Base-by-base conservation (phyloP, 2,113 vertebrate species). In the Bambusicola thoracicus region DNA sequence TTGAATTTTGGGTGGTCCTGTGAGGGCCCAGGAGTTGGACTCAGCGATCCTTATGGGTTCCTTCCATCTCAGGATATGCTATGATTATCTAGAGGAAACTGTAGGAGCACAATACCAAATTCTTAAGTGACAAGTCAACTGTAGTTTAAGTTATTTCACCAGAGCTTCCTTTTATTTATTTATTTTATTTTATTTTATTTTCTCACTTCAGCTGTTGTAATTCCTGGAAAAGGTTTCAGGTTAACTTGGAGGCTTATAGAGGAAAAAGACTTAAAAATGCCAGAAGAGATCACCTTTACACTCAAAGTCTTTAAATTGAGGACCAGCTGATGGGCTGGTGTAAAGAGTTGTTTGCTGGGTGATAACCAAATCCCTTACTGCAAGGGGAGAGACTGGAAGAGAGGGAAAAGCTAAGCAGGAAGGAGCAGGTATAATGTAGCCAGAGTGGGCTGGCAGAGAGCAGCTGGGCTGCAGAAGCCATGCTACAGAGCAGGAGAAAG, bases 351-450 rank as follows among this genome's bases (percentile, higher is more conserved):
- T 30, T 46, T 41, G 58, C 17, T 24, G 15, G 14, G 5, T 19
- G 34, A 81, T 6, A 14, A 11, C 21, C 46, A 14, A 55, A 22
- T 51, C 24, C 2, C 36, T 2, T 20, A 36, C 10, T 10, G 69
- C 18, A 22, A 2, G 43, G 29, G 29, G 41, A 66, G 34, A 78
- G 13, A n/a, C 7, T 0, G 0, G 55, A 77, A 19, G 8, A 34
- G 15, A 36, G 65, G 7, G 11, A n/a, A 55, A 16, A 19, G 34
- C 2, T 2, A 55, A 58, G 32, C 2, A 56, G 25, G 25, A 40
- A 11, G 24, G n/a, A 10, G 21, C 6, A 44, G 48, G 13, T 9
- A 43, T 3, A 32, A 1, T 0, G 2, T 30, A 48, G 41, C 24
- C 0, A 0, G 40, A 27, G 36, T 2, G 18, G 19, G 8, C 38